Base-by-base conservation (phyloP, 2,888 invertebrate genomes). In the Acleris holmiana region DNA sequence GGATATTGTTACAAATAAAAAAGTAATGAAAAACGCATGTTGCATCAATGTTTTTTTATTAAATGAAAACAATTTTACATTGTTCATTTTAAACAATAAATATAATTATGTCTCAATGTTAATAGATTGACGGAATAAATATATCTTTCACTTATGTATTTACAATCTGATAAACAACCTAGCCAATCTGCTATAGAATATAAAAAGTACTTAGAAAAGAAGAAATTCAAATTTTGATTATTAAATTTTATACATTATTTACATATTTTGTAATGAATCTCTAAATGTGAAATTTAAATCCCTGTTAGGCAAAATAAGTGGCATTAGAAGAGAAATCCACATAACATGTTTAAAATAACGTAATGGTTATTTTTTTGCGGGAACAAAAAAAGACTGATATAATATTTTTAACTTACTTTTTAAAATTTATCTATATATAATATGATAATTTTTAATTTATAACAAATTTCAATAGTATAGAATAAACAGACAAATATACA, bases 1-100 rank as follows among this genome's bases (percentile, higher is more conserved):
- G n/a, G n/a, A n/a, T n/a, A n/a, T n/a, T n/a, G n/a, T n/a, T n/a
- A n/a, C n/a, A 15, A 40, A 17, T 41, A 21, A 13, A 29, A 53
- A 71, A 76, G 0, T 2, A 7, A 68, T 53, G 65, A 68, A 71
- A 68, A 41, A 29, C 10, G 1, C 46, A 65, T 67, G 65, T 75
- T 80, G 82, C 71, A 57, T 60, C 68, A 77, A 82, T 73, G 76
- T 79, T 83, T 85, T 90, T 89, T 84, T 85, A 83, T 89, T 79
- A 88, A 88, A 89, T 88, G 87, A 91, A 91, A 91, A 91, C 88
- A 87, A 85, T 85, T 85, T 89, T 88, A 89, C 86, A 89, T 85
- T 88, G 75, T 85, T 83, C 75, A 75, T 84, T 88, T 87, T 80
- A 89, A 91, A 89, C 85, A 86, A 90, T 90, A 88, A 84, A 88